Evolutionary conservation across 2,113 vertebrate species (phyloP).

Genomic region (Hassar affinis): DNA sequence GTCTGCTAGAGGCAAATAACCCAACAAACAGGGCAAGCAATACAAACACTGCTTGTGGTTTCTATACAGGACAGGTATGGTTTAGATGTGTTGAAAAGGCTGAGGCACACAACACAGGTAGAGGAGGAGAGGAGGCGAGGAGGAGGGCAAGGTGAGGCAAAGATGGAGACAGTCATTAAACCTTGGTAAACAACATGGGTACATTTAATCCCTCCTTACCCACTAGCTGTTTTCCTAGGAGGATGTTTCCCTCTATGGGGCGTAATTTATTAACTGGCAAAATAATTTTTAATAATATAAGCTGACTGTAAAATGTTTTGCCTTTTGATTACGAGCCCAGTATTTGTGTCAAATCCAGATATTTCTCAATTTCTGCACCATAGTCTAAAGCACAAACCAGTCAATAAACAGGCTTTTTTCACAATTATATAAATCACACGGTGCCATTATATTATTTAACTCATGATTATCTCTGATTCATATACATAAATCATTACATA

Average conservation of each 20-base stretch:
- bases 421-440: no score
- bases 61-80: conserved; percentile 32
- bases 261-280: no score
- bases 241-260: neutral
- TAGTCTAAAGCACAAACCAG: no score
- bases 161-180: conserved; percentile 12
- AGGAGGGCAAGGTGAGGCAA: neutral
- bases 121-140: neutral
- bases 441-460: no score
- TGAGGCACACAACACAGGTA: neutral
- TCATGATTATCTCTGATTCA: no score
- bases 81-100: conserved; percentile 4
- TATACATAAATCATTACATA: no score
- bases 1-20: neutral
- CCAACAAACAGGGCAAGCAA: neutral
- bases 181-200: neutral
- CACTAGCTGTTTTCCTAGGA: neutral
- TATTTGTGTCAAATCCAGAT: no score
- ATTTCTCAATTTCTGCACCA: no score
- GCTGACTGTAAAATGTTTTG: no score
- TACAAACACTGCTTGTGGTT: neutral
- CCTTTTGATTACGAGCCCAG: no score
- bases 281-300: no score
- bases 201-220: neutral
- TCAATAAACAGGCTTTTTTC: no score